Base-by-base conservation (phyloP, 2,888 invertebrate species). In the Euclidia mi region DNA sequence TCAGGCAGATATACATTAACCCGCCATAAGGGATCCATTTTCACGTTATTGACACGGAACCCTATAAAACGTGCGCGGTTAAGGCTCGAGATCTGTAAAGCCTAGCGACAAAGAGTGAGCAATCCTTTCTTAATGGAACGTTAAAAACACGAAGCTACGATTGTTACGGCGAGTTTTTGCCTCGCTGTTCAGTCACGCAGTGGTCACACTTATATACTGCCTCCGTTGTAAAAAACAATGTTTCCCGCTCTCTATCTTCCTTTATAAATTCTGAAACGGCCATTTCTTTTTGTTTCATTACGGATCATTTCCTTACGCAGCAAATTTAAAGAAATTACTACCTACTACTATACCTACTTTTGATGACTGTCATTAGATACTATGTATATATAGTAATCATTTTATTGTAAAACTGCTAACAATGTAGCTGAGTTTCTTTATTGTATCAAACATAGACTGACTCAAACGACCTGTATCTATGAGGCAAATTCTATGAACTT, bases 21-120 rank as follows among this genome's bases (percentile, higher is more conserved):
- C 52, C 51, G 28, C 48, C 48, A 46, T 69, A 71, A 56, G 55
- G 52, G 59, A 55, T 63, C 53, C 65, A 68, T 68, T 71, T 57
- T 65, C 56, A 60, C 61, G 57, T 68, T 71, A 71, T 71, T 61
- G 70, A 58, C 65, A 71, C 58, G 57, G 53, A 65, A 61, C 58
- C 45, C 57, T 58, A 67, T 71, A 71, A 71, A 71, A 71, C 53
- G 68, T 67, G 65, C 65, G 65, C 68, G 50, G 55, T 67, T 67
- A 65, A 64, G 46, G 64, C 47, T 57, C 41, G 44, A 67, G 60
- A 58, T 67, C 55, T 71, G 58, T 58, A 55, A 57, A 71, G 44
- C 43, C 25, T 67, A 56, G 48, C 65, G 61, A 71, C 71, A 65
- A 71, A 67, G 65, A 67, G 65, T 68, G 56, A 56, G 61, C 60